Conservation (phyloP, 2,113 vertebrate species). For the Heterotilapia buettikoferi region DNA sequence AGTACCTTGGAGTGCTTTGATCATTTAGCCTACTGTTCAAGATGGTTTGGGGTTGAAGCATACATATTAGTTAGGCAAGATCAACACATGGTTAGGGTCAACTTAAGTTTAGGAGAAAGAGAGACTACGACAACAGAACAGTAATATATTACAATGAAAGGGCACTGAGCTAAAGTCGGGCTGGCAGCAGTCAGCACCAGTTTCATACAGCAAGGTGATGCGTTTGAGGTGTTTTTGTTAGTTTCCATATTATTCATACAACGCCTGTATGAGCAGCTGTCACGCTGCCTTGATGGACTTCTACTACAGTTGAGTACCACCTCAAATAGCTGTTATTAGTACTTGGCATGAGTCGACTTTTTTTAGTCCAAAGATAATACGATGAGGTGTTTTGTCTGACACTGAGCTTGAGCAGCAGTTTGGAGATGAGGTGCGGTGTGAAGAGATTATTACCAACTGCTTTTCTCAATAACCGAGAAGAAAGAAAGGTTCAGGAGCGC, state of each 20-base stretch:
- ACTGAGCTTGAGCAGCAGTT: not conserved
- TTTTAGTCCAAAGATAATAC: not conserved
- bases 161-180: not conserved
- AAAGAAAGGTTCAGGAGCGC: not conserved
- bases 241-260: not conserved
- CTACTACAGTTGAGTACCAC: rapidly evolving
- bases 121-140: not conserved
- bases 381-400: not conserved
- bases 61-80: not conserved
- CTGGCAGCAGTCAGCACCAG: not conserved
- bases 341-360: not conserved
- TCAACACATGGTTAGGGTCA: not conserved
- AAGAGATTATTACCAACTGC: not conserved
- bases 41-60: not conserved
- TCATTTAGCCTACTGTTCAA: not conserved
- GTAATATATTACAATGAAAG: not conserved
- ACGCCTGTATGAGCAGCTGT: not conserved
- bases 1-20: not conserved
- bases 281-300: not conserved
- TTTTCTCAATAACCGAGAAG: not conserved
- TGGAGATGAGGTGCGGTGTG: not conserved
- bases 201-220: not conserved
- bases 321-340: not conserved
- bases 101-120: not conserved
- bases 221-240: not conserved